phyloP scores from a whole-genome alignment of 1,140 invertebrate species.

The Anoplophora glabripennis region DNA sequence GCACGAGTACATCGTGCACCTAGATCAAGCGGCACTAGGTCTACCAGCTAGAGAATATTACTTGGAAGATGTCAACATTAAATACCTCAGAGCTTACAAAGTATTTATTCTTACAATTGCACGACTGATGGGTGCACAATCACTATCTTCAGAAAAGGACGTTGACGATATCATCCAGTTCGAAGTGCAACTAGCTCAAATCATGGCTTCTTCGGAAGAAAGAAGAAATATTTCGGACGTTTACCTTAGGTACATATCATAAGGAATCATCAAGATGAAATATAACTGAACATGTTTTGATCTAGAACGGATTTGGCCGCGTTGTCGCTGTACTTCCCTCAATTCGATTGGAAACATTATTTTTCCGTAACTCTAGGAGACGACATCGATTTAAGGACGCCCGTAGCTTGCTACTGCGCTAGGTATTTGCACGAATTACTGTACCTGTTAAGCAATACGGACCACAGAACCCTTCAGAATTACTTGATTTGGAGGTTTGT shows the following conservation, averaged over 20 bases:
- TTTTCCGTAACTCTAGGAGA: slow-evolving; percentile 62
- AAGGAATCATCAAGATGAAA: no score
- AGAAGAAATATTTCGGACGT: slow-evolving; percentile 75
- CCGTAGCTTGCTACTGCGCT: slow-evolving; percentile 71
- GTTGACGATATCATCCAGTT: slow-evolving; percentile 77
- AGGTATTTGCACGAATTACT: slow-evolving; percentile 61
- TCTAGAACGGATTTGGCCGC: slow-evolving; percentile 68
- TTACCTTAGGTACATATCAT: slow-evolving; percentile 55
- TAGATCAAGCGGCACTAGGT: slow-evolving; percentile 85
- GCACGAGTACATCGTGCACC: slow-evolving; percentile 79
- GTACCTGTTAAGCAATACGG: slow-evolving; percentile 48
- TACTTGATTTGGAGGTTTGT: slow-evolving; percentile 87
- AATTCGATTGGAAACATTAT: slow-evolving; percentile 76
- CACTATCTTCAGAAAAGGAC: slow-evolving; percentile 57
- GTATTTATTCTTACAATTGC: slow-evolving; percentile 71
- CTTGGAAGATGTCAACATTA: slow-evolving; percentile 64
- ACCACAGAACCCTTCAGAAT: slow-evolving; percentile 62
- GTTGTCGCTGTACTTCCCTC: slow-evolving; percentile 64
- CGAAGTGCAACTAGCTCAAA: slow-evolving; percentile 77
- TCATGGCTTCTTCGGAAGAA: slow-evolving; percentile 77
- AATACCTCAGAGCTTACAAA: slow-evolving; percentile 76
- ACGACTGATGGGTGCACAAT: slow-evolving; percentile 63
- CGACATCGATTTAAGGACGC: slow-evolving; percentile 56
- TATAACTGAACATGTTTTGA: no score
- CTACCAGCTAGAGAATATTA: slow-evolving; percentile 85